Conservation (phyloP, 2,888 invertebrate species). For the Synergus japonicus region DNA sequence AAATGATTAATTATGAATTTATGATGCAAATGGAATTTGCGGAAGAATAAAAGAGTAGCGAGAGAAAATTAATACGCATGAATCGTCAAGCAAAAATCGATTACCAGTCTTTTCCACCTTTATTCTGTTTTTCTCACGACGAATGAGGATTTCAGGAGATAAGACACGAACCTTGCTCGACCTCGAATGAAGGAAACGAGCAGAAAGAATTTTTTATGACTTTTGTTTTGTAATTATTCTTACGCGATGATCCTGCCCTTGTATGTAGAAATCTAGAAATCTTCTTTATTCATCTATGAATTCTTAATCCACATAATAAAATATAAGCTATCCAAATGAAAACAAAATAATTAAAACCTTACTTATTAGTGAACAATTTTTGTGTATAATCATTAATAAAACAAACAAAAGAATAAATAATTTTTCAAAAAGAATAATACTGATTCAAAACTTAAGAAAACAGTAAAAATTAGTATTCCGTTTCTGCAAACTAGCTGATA, state of each 20-base stretch:
- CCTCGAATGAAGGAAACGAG: constrained; percentile 14
- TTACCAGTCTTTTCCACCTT: not conserved
- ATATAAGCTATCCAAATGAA: not conserved
- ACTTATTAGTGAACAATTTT: not conserved
- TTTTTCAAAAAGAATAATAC: not conserved
- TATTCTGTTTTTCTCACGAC: constrained; percentile 11
- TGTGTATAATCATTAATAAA: not conserved
- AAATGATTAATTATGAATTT: not conserved
- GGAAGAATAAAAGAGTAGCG: not conserved
- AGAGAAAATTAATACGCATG: not conserved
- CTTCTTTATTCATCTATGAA: not conserved
- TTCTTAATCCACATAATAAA: not conserved
- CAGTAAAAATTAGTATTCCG: not conserved
- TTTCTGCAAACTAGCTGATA: constrained; percentile 8
- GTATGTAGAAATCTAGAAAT: constrained; percentile 3
- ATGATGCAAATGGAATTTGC: not conserved
- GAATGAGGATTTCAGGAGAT: constrained; percentile 22
- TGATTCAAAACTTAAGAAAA: not conserved
- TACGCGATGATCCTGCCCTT: constrained; percentile 20
- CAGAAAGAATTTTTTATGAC: constrained; percentile 17
- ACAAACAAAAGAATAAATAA: not conserved
- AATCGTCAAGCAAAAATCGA: not conserved
- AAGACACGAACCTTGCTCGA: constrained; percentile 26
- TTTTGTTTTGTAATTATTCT: constrained; percentile 21
- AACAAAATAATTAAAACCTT: not conserved